Base-by-base conservation (phyloP, 2,113 vertebrate genomes). In the Ia io region DNA sequence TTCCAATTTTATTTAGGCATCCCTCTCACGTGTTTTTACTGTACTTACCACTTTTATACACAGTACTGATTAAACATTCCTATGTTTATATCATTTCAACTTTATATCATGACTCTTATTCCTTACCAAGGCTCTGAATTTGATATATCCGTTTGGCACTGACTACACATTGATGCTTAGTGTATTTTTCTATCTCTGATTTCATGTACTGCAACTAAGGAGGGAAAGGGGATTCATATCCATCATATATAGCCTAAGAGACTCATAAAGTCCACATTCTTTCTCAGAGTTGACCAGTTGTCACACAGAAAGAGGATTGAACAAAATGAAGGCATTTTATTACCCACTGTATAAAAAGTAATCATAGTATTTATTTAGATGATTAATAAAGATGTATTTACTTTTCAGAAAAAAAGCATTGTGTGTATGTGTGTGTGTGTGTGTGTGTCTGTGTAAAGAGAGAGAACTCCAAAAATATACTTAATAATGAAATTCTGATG, bases 291-390 rank as follows among this genome's bases (percentile, higher is more conserved):
- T 40, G 20, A 79, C 14, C 13, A 49, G 85, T 90, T 92, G 9
- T 82, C 23, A 77, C n/a, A 25, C 69, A 63, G 49, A 53, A 94
- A 84, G 14, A 80, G 0, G 6, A 90, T 3, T 76, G 11, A 76
- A 86, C 17, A 69, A 92, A 90, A 70, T 28, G 2, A 76, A 37
- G 10, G 4, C 47, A 47, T 9, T 77, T 44, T 30, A 61, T 63
- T 90, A 90, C 9, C 8, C 2, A 61, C 35, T 4, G 69, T 80
- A 86, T n/a, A 86, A 82, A 90, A 86, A 59, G 32, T 49, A 80
- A 80, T 8, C 5, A 90, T 80, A 80, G 40, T n/a, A 37, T 88
- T 79, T 84, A 74, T 90, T 77, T 91, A 88, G 9, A 86, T 86
- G 23, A 82, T 44, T 69, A 93, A 53, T 44, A 89, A 4, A 86